Evolutionary conservation across 2,797 vertebrate species (phyloP).

Genomic region (Microcaecilia unicolor): DNA sequence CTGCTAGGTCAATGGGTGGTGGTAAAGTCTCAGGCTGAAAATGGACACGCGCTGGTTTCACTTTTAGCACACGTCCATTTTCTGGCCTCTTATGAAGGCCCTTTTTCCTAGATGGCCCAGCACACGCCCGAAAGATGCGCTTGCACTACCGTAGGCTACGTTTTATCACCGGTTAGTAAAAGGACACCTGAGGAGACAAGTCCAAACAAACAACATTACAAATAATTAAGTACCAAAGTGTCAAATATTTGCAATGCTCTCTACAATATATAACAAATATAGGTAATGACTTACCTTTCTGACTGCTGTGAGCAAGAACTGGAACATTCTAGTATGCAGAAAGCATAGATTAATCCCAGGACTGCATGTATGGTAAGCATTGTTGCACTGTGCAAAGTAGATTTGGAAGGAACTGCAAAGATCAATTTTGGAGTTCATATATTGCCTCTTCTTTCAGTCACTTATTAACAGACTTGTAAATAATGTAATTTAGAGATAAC

Average conservation of each 20-base stretch:
- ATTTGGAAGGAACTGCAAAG: background rate
- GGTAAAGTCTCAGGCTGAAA: too few species aligned
- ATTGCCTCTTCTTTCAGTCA: constrained; percentile 17
- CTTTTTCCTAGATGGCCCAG: too few species aligned
- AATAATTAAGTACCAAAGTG: too few species aligned
- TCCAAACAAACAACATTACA: too few species aligned
- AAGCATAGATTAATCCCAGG: background rate
- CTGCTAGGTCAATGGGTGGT: too few species aligned
- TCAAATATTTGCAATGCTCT: background rate
- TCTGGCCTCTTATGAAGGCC: too few species aligned
- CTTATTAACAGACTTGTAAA: constrained; percentile 34
- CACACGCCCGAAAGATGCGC: too few species aligned
- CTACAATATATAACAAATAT: background rate
- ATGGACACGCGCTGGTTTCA: too few species aligned
- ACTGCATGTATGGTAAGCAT: background rate
- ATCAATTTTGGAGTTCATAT: background rate
- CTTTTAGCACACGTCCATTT: too few species aligned
- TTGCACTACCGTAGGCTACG: too few species aligned
- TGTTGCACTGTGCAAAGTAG: background rate
- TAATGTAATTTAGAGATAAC: background rate
- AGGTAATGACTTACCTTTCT: constrained; percentile 39
- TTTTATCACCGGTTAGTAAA: too few species aligned
- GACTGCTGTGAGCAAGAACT: background rate
- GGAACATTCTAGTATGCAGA: constrained; percentile 14
- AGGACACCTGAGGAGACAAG: too few species aligned